A percentile compares a stretch with the other conserved stretches of the same genome.
Evolutionary conservation across 2,113 vertebrate species (phyloP).

Genomic region (Istiophorus platypterus): DNA sequence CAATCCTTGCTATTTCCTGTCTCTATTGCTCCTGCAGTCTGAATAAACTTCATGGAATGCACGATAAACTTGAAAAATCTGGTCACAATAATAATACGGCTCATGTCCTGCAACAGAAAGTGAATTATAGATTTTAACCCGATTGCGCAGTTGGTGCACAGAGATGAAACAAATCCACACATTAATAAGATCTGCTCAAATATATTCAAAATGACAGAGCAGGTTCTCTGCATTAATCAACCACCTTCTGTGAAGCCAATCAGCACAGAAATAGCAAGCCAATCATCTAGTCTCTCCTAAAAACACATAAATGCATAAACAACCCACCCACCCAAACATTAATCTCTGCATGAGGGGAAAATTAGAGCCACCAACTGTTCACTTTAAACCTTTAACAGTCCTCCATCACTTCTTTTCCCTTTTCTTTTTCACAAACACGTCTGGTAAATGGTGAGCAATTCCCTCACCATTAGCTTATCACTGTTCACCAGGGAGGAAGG

Average conservation of each 20-base stretch:
- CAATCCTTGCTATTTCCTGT: constrained; percentile 28
- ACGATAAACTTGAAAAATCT: constrained; percentile 26
- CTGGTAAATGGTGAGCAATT: constrained; percentile 65
- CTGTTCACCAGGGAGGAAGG: constrained; percentile 75
- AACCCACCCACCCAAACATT: neutral
- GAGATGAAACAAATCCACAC: constrained; percentile 12
- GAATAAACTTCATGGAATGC: constrained; percentile 34
- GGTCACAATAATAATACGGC: neutral
- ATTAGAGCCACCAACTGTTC: constrained; percentile 33
- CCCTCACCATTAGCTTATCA: constrained; percentile 75
- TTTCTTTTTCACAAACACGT: constrained; percentile 50
- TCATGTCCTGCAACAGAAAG: neutral
- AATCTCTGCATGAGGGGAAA: constrained; percentile 1
- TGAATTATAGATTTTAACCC: constrained; percentile 24
- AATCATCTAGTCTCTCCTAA: constrained; percentile 40
- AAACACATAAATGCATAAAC: constrained; percentile 8
- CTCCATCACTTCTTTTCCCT: constrained; percentile 4
- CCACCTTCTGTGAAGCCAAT: constrained; percentile 53
- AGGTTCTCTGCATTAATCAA: constrained; percentile 56
- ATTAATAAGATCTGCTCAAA: constrained; percentile 24
- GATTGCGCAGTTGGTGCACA: neutral
- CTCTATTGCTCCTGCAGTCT: constrained; percentile 43
- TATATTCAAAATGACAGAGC: constrained; percentile 36
- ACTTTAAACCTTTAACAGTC: constrained; percentile 15
- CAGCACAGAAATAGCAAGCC: constrained; percentile 33